phyloP scores from a whole-genome alignment of 2,113 vertebrate genomes.

The Mormyrus iriodes region DNA sequence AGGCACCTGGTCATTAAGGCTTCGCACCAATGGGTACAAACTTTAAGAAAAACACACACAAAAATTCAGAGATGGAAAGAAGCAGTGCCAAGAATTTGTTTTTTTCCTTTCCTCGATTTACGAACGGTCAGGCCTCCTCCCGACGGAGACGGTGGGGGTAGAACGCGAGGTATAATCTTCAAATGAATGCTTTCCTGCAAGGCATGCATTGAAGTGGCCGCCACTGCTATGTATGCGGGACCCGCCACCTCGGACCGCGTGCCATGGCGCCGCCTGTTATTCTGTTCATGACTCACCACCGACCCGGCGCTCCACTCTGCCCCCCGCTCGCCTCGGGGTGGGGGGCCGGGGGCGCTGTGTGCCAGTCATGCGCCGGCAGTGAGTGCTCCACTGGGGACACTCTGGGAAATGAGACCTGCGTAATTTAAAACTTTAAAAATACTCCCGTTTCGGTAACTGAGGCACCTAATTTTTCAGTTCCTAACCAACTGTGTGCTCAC shows the following conservation, averaged over 20 bases:
- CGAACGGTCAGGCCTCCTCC: background rate
- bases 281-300: background rate
- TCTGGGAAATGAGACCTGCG: constrained; percentile 12
- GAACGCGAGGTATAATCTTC: background rate
- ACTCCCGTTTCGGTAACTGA: background rate
- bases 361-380: background rate
- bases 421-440: constrained; percentile 13
- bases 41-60: background rate
- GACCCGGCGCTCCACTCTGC: background rate
- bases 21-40: background rate
- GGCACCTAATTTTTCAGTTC: constrained; percentile 1
- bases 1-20: background rate
- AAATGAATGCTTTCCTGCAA: background rate
- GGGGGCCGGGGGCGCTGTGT: background rate
- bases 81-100: background rate
- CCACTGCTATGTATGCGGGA: no score
- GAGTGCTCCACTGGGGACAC: background rate
- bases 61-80: background rate
- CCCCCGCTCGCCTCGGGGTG: background rate
- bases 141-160: background rate
- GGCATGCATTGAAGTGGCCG: background rate
- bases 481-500: background rate
- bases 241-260: background rate
- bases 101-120: background rate
- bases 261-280: background rate